These are phyloP conservation scores for Machimus atricapillus DNA, from an alignment of 2,888 invertebrate genomes.

Conservation along the genomic window DNA sequence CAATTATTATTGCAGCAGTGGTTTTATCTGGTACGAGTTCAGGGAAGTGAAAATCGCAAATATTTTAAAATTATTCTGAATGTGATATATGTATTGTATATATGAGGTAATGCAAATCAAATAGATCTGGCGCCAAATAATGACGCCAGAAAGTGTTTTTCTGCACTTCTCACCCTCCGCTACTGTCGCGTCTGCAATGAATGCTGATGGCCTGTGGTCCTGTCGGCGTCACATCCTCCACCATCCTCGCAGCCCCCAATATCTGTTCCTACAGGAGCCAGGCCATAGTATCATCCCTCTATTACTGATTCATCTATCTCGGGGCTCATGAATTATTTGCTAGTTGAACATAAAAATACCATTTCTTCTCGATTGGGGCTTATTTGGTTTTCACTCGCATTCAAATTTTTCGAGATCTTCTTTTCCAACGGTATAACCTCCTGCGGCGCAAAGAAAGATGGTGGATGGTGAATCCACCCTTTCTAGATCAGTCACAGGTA, in stretches of 20 bases:
- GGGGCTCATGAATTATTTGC: constrained; percentile 22
- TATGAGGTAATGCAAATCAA: constrained; percentile 16
- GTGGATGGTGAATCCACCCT: background rate
- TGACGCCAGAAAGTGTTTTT: constrained; percentile 1
- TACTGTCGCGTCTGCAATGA: background rate
- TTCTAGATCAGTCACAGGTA: background rate
- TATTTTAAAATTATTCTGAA: background rate
- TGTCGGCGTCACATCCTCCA: background rate
- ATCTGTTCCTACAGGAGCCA: background rate
- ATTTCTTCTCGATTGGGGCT: constrained; percentile 26
- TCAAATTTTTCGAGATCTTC: constrained; percentile 3
- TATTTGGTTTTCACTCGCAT: constrained; percentile 29
- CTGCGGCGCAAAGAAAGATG: background rate
- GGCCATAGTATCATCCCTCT: background rate
- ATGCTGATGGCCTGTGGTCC: background rate
- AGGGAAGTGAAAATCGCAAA: background rate
- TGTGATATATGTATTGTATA: background rate
- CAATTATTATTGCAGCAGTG: background rate
- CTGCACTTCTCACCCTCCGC: background rate
- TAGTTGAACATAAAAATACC: constrained; percentile 29
- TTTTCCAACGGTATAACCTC: background rate
- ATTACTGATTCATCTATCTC: constrained; percentile 26
- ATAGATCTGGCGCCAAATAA: constrained; percentile 13
- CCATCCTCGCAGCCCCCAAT: background rate
- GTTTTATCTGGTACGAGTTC: background rate